A percentile compares a stretch with the other conserved stretches of the same genome.
phyloP scores from a whole-genome alignment of 2,797 vertebrate genomes.

The Hemibagrus guttatus region DNA sequence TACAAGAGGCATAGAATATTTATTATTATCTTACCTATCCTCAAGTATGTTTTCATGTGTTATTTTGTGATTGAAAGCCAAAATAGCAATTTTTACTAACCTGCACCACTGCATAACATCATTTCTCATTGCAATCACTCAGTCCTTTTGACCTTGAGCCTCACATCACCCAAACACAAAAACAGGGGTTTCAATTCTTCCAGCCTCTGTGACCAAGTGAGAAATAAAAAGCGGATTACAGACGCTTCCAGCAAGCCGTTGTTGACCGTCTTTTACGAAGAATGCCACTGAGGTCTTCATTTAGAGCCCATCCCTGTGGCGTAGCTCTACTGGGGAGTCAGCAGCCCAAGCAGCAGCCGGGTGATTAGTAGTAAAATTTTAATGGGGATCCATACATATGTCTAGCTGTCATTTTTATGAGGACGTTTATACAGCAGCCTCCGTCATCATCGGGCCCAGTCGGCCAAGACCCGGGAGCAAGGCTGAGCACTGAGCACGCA shows the following conservation, averaged over 20 bases:
- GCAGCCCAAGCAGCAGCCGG: conserved; percentile 61
- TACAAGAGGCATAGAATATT: neutral
- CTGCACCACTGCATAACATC: conserved; percentile 8
- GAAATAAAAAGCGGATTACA: conserved; percentile 81
- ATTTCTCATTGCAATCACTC: conserved; percentile 26
- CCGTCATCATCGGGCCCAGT: conserved; percentile 56
- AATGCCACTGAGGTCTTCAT: conserved; percentile 77
- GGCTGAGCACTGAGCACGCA: conserved; percentile 29
- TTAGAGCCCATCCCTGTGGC: conserved; percentile 63
- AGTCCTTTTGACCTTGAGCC: conserved; percentile 72
- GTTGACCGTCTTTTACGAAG: conserved; percentile 79
- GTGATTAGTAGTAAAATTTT: conserved; percentile 99
- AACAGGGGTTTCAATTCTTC: conserved; percentile 73
- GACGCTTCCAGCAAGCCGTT: conserved; percentile 69
- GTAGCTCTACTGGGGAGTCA: conserved; percentile 48
- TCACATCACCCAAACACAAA: conserved; percentile 69
- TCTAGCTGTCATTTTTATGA: conserved; percentile 97
- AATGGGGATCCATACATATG: conserved; percentile 93
- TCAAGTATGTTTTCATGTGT: neutral
- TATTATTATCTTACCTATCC: neutral
- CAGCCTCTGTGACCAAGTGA: conserved; percentile 70
- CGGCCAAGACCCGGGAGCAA: conserved; percentile 36
- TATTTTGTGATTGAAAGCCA: neutral
- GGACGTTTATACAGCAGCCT: conserved; percentile 83
- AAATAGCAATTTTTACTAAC: neutral